Percentiles rank a stretch among this genome's conserved stretches.
Conservation (phyloP, 2,113 vertebrate species). For the Cavia porcellus region DNA sequence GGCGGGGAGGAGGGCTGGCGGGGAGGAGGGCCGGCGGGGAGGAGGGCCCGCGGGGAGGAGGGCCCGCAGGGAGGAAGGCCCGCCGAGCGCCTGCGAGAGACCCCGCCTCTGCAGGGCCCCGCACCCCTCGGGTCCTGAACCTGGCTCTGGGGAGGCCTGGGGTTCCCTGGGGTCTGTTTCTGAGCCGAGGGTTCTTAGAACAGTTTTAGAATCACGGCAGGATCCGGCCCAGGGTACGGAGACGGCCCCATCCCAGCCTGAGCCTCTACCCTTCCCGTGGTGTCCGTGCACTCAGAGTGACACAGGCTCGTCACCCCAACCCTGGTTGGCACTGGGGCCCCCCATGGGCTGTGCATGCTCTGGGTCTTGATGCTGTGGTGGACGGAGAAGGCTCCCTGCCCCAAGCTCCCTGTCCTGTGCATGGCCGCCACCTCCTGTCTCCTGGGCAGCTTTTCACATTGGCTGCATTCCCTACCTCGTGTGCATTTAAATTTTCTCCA, state of each 20-base stretch:
- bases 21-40: no score
- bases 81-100: no score
- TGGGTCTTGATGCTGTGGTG: neutral
- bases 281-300: rapidly evolving
- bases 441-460: neutral
- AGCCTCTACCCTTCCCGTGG: neutral
- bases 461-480: neutral
- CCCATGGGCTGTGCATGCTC: neutral
- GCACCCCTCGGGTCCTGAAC: neutral
- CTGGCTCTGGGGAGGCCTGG: neutral
- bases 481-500: neutral
- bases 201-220: neutral
- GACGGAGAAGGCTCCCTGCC: neutral
- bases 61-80: no score
- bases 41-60: no score
- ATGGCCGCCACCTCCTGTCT: rapidly evolving
- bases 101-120: neutral
- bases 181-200: neutral
- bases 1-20: no score
- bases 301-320: rapidly evolving
- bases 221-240: no score
- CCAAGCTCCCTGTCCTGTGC: no score
- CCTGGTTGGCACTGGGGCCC: neutral
- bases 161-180: neutral
- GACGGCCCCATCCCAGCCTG: neutral